Evolutionary conservation across 2,113 vertebrate genomes (phyloP).

Genomic region (Lampris incognitus): DNA sequence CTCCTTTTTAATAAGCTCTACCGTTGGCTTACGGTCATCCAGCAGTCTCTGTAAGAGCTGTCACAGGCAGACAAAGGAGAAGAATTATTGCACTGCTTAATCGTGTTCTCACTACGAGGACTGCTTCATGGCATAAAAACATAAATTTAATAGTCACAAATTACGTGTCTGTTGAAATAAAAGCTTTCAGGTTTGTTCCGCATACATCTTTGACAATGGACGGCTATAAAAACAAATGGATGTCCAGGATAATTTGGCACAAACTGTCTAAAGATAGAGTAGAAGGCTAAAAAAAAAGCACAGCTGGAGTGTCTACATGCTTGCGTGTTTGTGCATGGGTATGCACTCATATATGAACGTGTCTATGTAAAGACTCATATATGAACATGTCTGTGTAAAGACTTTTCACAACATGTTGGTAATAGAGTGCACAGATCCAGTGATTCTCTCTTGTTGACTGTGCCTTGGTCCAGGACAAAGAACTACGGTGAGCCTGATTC

Average conservation of each 20-base stretch:
- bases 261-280: background rate
- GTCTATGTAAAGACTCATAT: background rate
- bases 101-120: conserved; percentile 11
- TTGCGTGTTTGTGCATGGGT: background rate
- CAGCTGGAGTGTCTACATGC: background rate
- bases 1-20: conserved; percentile 94
- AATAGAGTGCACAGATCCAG: too few relatives aligned
- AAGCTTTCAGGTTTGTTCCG: conserved; percentile 41
- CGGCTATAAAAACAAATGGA: conserved; percentile 61
- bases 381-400: too few relatives aligned
- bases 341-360: background rate
- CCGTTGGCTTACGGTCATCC: conserved; percentile 92
- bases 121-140: conserved; percentile 41
- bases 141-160: conserved; percentile 59
- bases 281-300: conserved; percentile 16
- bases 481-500: too few relatives aligned
- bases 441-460: too few relatives aligned
- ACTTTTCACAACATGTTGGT: too few relatives aligned
- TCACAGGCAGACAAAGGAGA: conserved; percentile 54
- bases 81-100: conserved; percentile 56
- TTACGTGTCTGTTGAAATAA: conserved; percentile 42
- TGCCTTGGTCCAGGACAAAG: too few relatives aligned
- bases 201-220: conserved; percentile 51
- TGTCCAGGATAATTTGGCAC: conserved; percentile 17
- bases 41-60: conserved; percentile 95